Base-by-base conservation (phyloP, 92 coral and sea anemone genomes). In the Actinostola sp. region DNA sequence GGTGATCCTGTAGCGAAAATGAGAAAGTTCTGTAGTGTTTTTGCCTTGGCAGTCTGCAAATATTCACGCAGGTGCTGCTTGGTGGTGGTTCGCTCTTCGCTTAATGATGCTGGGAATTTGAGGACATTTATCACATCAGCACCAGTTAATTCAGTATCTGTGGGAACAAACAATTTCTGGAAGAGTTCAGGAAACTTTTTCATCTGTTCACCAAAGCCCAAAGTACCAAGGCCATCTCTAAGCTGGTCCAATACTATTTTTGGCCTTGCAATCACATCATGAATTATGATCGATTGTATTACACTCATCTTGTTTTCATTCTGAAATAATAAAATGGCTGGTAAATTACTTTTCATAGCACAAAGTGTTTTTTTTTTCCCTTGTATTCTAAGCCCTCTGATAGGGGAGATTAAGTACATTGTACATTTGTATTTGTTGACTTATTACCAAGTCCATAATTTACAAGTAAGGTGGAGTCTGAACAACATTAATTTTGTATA, bases 1-100 rank as follows among this genome's bases (percentile, higher is more conserved):
- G 90, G 45, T 41, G 94, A 61, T 0, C 90, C 94, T 33, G 88
- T 89, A 19, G 82, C 71, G 25, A 81, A 81, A 31, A 66, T 66
- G 5, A 81, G 79, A 25, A 79, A 73, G 41, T 73, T 41, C 32
- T 78, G 39, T n/a, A n/a, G n/a, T n/a, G n/a, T n/a, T n/a, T n/a
- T n/a, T n/a, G n/a, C n/a, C n/a, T n/a, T n/a, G n/a, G 75, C 84
- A 17, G 31, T 23, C 62, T 12, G 31, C 27, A 78, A 61, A 28
- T 59, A 77, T 14, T 63, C 58, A 46, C 70, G 56, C 61, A 84
- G 75, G 56, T 39, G 73, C 16, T 35, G 34, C 35, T 69, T 50
- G 15, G 63, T 73, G 23, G 43, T 62, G 51, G 28, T 61, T 61
- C 82, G 82, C 38, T 46, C 73, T 35, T 66, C 85, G 46, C 70